phyloP scores from a whole-genome alignment of 2,113 vertebrate genomes.

The Nothobranchius furzeri region DNA sequence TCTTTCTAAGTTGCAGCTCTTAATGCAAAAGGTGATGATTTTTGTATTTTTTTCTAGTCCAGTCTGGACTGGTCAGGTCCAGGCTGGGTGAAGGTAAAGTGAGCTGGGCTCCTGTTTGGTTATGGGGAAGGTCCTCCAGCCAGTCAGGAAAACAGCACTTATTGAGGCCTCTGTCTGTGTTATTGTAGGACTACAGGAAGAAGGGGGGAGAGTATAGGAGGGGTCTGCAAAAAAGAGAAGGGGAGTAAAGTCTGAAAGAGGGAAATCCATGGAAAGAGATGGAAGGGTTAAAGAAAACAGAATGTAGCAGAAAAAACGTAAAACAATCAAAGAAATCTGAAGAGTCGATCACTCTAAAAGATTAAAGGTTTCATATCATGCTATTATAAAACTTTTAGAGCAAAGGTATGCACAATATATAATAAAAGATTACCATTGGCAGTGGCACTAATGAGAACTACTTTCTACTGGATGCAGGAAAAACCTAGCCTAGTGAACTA shows the following conservation, averaged over 20 bases:
- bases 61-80: slow-evolving; percentile 30
- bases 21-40: slow-evolving; percentile 11
- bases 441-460: too few species aligned
- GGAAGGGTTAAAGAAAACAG: too few species aligned
- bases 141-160: slow-evolving; percentile 70
- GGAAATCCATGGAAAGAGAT: too few species aligned
- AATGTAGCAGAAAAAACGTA: too few species aligned
- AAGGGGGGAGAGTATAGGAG: slow-evolving; percentile 1
- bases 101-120: slow-evolving; percentile 69
- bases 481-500: too few species aligned
- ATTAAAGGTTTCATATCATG: too few species aligned
- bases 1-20: neutral
- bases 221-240: neutral
- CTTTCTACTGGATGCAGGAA: too few species aligned
- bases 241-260: neutral
- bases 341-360: too few species aligned
- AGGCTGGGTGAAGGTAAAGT: slow-evolving; percentile 58
- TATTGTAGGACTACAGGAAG: slow-evolving; percentile 69
- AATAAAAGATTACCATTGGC: too few species aligned
- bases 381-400: too few species aligned
- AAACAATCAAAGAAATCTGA: too few species aligned
- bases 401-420: too few species aligned
- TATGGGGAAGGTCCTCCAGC: slow-evolving; percentile 67
- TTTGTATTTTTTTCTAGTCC: slow-evolving; percentile 19
- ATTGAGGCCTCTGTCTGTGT: slow-evolving; percentile 72